Conservation (phyloP, 37 sponge, comb jelly and placozoan species). For the Agelas oroides region DNA sequence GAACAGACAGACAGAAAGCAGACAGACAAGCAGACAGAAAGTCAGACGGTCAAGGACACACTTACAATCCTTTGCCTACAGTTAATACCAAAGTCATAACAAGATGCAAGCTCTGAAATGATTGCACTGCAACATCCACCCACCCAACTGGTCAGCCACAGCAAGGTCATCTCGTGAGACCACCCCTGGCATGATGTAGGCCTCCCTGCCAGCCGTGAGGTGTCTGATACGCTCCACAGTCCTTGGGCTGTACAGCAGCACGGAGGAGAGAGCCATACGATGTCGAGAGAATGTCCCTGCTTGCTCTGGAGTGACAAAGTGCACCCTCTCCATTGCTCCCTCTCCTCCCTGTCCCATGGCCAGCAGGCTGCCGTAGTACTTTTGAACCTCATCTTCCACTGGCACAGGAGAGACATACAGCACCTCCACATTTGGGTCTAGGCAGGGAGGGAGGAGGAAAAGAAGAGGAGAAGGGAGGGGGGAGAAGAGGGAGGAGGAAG, state of each 20-base stretch:
- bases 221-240: slow-evolving; percentile 65
- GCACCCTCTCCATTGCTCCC: slow-evolving; percentile 52
- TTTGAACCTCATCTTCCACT: slow-evolving; percentile 66
- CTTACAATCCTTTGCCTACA: too few species aligned
- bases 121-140: too few species aligned
- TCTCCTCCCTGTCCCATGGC: slow-evolving; percentile 40
- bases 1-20: too few species aligned
- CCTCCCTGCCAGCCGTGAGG: slow-evolving; percentile 76
- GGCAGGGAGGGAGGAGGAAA: not conserved
- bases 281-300: slow-evolving; percentile 56
- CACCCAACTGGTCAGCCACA: slow-evolving; percentile 80
- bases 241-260: slow-evolving; percentile 82
- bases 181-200: slow-evolving; percentile 86
- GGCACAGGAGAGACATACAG: slow-evolving; percentile 88
- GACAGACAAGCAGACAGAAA: too few species aligned
- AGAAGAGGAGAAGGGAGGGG: not conserved
- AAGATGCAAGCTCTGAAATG: too few species aligned
- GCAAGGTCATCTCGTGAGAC: slow-evolving; percentile 81
- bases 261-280: slow-evolving; percentile 82
- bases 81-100: too few species aligned
- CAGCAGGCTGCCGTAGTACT: slow-evolving; percentile 83
- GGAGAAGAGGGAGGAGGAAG: too few species aligned
- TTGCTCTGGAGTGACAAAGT: slow-evolving; percentile 83
- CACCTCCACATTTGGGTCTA: slow-evolving; percentile 84
- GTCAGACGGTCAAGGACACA: too few species aligned